These are phyloP conservation scores for Aplysina aerophoba DNA, from an alignment of 37 sponge, comb jelly and placozoan species.

Conservation along the genomic window DNA sequence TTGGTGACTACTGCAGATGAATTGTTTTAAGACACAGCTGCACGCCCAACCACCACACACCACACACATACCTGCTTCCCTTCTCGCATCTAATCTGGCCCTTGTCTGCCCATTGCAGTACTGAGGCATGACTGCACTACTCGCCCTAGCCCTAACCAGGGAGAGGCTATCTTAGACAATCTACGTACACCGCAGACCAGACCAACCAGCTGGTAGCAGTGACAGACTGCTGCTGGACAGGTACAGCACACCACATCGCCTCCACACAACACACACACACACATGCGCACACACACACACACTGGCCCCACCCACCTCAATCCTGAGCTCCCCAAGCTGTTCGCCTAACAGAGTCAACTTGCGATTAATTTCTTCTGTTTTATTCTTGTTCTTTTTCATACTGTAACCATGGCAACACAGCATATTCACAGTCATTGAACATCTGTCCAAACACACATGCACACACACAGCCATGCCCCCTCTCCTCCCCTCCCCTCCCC, in stretches of 20 bases:
- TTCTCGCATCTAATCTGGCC: neutral
- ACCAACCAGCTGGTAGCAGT: too few species aligned
- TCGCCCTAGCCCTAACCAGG: neutral
- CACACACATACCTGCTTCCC: neutral
- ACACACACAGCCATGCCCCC: neutral
- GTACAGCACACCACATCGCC: too few species aligned
- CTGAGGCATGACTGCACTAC: too few species aligned
- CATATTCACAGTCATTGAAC: constrained; percentile 8
- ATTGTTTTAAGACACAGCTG: neutral
- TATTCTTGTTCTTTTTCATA: constrained; percentile 80
- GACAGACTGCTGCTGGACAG: too few species aligned
- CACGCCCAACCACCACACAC: neutral
- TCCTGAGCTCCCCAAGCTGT: neutral
- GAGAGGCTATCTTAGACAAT: too few species aligned
- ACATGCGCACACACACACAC: too few species aligned
- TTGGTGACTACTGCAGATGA: too few species aligned
- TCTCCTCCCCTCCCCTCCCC: too few species aligned
- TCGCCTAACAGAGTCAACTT: neutral
- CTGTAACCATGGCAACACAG: constrained; percentile 23
- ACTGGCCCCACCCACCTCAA: constrained; percentile 3
- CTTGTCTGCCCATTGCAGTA: too few species aligned
- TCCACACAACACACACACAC: too few species aligned
- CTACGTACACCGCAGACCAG: too few species aligned
- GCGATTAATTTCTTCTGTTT: constrained; percentile 61
- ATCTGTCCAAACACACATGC: too few species aligned